phyloP scores from a whole-genome alignment of 2,113 vertebrate species.

The Poicephalus gulielmi region DNA sequence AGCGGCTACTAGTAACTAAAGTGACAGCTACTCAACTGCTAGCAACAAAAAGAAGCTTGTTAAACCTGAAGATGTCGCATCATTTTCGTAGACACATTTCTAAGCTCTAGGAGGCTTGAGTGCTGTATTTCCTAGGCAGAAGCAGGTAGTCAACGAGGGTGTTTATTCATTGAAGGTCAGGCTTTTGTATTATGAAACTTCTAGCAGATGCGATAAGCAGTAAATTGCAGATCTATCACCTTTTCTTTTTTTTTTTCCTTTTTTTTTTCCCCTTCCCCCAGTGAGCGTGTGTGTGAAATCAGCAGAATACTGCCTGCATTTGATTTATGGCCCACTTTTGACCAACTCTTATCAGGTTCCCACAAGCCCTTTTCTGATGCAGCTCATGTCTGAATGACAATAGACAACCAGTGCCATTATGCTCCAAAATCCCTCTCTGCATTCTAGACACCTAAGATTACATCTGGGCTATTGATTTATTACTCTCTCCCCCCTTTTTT shows the following conservation, averaged over 20 bases:
- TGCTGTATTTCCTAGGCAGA: slow-evolving; percentile 61
- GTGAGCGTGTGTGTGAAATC: slow-evolving; percentile 81
- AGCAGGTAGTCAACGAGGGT: slow-evolving; percentile 71
- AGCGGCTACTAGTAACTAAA: slow-evolving; percentile 43
- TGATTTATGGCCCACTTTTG: slow-evolving; percentile 96
- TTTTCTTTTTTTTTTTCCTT: neutral
- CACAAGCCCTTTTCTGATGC: slow-evolving; percentile 89
- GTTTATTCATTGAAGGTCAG: slow-evolving; percentile 88
- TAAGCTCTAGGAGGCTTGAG: slow-evolving; percentile 3
- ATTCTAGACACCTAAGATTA: slow-evolving; percentile 97
- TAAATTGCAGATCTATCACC: slow-evolving; percentile 89
- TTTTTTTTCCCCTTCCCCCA: neutral
- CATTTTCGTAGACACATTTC: slow-evolving; percentile 11
- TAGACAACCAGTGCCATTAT: slow-evolving; percentile 92
- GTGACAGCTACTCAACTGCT: slow-evolving; percentile 35
- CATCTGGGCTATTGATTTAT: slow-evolving; percentile 97
- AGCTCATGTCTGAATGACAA: slow-evolving; percentile 95
- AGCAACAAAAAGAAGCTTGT: slow-evolving; percentile 32
- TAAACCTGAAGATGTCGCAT: slow-evolving; percentile 41
- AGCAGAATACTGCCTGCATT: slow-evolving; percentile 79
- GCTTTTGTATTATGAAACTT: slow-evolving; percentile 87
- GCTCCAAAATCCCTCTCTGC: slow-evolving; percentile 87
- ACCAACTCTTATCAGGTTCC: slow-evolving; percentile 94
- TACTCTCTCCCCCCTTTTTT: slow-evolving; percentile 72
- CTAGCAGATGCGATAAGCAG: slow-evolving; percentile 88